Conservation (phyloP, 2,113 vertebrate genomes). For the Tragelaphus buxtoni region DNA sequence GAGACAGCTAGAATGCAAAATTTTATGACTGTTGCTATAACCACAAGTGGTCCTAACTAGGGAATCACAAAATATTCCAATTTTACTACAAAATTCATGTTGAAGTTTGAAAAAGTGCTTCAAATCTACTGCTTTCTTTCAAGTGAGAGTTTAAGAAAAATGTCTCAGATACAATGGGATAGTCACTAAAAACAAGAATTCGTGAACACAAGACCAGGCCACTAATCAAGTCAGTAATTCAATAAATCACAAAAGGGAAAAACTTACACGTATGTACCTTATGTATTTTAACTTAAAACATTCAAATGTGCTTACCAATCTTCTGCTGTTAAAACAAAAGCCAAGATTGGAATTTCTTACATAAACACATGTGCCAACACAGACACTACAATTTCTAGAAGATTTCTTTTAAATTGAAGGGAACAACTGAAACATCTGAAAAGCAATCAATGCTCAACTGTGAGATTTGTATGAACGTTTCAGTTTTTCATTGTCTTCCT, state of each 20-base stretch:
- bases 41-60: not conserved
- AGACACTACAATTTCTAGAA: not conserved
- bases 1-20: not conserved
- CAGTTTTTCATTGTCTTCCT: not conserved
- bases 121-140: not conserved
- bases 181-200: conserved; percentile 22
- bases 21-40: not conserved
- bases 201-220: not conserved
- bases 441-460: not conserved
- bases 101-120: not conserved
- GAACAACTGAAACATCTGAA: not conserved
- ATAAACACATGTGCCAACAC: not conserved
- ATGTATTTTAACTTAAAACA: conserved; percentile 13
- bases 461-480: not conserved
- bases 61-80: not conserved
- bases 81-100: not conserved
- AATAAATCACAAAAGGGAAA: not conserved
- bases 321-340: not conserved
- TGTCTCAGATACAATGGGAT: not conserved
- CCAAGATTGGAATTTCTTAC: not conserved
- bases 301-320: not conserved
- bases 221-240: not conserved
- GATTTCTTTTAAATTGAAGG: not conserved
- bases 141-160: conserved; percentile 32
- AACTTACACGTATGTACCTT: not conserved